Conservation (phyloP, 2,113 vertebrate species). For the Thomomys bottae region DNA sequence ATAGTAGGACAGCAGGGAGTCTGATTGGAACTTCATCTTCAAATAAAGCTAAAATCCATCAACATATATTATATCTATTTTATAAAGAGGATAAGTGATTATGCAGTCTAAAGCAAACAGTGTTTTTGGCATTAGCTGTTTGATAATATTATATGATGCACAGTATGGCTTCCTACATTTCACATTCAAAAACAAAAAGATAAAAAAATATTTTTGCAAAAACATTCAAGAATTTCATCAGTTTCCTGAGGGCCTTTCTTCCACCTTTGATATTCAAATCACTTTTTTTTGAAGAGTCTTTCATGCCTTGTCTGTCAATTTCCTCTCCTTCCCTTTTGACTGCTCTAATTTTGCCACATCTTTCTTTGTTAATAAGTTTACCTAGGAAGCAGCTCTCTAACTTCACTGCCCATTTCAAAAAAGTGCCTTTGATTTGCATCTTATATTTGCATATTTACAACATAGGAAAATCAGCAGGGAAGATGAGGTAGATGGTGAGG, state of each 20-base stretch:
- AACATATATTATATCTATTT: conserved; percentile 19
- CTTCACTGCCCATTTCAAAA: not conserved
- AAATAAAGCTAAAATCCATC: conserved; percentile 4
- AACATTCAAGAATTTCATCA: conserved; percentile 35
- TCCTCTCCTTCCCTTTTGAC: not conserved
- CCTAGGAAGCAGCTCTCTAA: not conserved
- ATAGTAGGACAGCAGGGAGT: not conserved
- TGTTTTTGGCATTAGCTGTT: not conserved
- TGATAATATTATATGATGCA: not conserved
- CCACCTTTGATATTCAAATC: conserved; percentile 71
- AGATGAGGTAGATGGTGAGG: not conserved
- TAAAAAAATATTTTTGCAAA: conserved; percentile 40
- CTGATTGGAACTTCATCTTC: conserved; percentile 4
- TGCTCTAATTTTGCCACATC: not conserved
- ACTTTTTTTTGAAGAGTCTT: conserved; percentile 42
- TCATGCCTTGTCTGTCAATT: not conserved
- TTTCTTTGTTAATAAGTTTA: not conserved
- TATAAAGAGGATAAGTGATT: not conserved
- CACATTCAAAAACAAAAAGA: conserved; percentile 58
- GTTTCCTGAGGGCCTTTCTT: conserved; percentile 44
- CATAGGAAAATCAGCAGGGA: not conserved
- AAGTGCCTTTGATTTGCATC: not conserved
- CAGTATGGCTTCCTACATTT: conserved; percentile 30
- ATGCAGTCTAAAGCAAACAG: not conserved
- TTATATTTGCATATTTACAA: not conserved